Base-by-base conservation (phyloP, 2,888 invertebrate genomes). In the Mythimna impura region DNA sequence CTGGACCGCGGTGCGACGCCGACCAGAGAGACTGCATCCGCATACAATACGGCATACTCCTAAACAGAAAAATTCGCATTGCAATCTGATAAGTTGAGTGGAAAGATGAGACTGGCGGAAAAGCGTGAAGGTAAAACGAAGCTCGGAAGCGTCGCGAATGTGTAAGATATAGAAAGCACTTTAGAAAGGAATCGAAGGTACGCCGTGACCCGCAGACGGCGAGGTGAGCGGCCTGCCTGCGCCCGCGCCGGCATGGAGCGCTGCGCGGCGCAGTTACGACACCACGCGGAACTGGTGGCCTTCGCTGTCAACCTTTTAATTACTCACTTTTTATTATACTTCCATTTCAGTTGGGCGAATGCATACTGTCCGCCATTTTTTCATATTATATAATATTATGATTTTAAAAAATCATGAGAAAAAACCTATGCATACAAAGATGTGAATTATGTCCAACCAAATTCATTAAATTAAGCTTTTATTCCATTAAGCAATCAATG, bases 181-280 rank as follows among this genome's bases (percentile, higher is more conserved):
- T 95, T 96, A 95, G 95, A 96, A 96, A 96, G 96, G 96, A 95
- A 94, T 93, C 91, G 94, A 94, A 94, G 95, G 94, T 93, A 91
- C 93, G 92, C 92, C 85, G 93, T 94, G 95, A 95, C 95, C 94
- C 90, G 94, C 90, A 92, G 92, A 88, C 91, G 88, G 88, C 91
- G 91, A 91, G 93, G 93, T 92, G 91, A 90, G 95, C 94, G 93
- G 93, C 92, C 89, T 87, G 89, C 88, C 82, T 87, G 90, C 89
- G 92, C 90, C 85, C 87, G 91, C 91, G 89, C 90, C 87, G 89
- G 71, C 83, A 76, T 82, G 82, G 66, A 66, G 69, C 60, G 74
- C 85, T 62, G 78, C 80, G 80, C 81, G 80, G 67, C 73, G 73
- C 66, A 73, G 88, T 95, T 94, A 94, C 94, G 90, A 93, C 93